These are phyloP conservation scores for Creontiades dilutus DNA, from an alignment of 2,888 invertebrate genomes.

Conservation along the genomic window DNA sequence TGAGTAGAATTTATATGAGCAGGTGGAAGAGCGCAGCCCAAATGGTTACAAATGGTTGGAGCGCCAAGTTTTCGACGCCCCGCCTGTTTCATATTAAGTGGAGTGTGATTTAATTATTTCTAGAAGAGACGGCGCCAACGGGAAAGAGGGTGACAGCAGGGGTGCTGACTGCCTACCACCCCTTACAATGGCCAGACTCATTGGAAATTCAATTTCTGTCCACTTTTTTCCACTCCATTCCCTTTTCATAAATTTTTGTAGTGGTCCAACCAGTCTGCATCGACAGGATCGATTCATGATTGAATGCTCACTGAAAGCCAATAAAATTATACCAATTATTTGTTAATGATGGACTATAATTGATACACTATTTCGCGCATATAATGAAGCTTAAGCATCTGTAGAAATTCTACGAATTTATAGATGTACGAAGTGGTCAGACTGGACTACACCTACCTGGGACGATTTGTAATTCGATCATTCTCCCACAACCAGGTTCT, in stretches of 20 bases:
- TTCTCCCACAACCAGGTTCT: too few relatives aligned
- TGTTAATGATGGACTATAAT: background rate
- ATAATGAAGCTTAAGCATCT: too few relatives aligned
- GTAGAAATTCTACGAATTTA: too few relatives aligned
- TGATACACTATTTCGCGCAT: too few relatives aligned
- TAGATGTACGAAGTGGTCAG: too few relatives aligned
- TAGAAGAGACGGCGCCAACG: slow-evolving; percentile 23
- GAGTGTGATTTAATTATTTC: slow-evolving; percentile 58
- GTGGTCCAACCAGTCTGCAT: background rate
- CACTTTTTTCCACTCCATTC: background rate
- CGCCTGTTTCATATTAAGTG: slow-evolving; percentile 48
- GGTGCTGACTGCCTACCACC: background rate
- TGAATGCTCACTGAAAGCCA: background rate
- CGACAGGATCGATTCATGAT: slow-evolving; percentile 1
- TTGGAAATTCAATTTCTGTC: background rate
- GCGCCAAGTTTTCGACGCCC: slow-evolving; percentile 1
- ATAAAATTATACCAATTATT: background rate
- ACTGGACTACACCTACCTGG: too few relatives aligned
- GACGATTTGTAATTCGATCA: too few relatives aligned
- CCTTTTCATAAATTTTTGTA: background rate
- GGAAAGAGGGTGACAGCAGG: background rate
- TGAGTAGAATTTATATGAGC: slow-evolving; percentile 34
- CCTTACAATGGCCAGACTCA: background rate
- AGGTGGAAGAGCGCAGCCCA: slow-evolving; percentile 17
- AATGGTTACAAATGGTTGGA: slow-evolving; percentile 20